Evolutionary conservation across 2,797 vertebrate species (phyloP), one percentile per base, ranked within the genome.

Genomic region (Platalea minor): DNA sequence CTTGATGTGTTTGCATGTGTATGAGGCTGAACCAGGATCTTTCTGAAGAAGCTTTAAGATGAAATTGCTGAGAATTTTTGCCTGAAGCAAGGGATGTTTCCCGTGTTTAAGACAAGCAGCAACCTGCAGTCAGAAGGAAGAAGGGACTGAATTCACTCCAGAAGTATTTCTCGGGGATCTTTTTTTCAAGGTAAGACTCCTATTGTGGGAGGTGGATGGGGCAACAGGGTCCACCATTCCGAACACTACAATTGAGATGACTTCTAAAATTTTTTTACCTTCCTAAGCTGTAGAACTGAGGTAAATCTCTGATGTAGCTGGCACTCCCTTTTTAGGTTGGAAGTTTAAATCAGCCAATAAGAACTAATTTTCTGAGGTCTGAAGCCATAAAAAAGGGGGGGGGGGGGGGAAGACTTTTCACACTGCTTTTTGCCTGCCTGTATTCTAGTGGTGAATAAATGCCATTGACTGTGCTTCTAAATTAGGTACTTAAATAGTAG

Each of bases 61-160:
- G 90, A 94, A 92, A 97, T 89, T 97, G 98, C 98, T 97, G 98
- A 98, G 98, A 93, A 98, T 98, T 97, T 97, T 97, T 97, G 98
- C 98, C 99, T 98, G 98, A 98, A 98, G 98, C 96, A 96, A 99
- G 98, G 97, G 98, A 98, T 98, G 96, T 98, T 98, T 99, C 98
- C 98, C 46, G 94, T 97, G 98, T 97, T 97, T 96, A 95, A 98
- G 98, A 98, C 99, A 98, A 99, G 98, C 98, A 95, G 97, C 97
- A 98, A 98, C 99, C 98, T 99, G 99, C 98, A 98, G 98, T 97
- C 97, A 96, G 97, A 95, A 97, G 98, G 96, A 89, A 85, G 76
- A 28, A 35, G 92, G 76, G 85, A 29, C 92, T 88, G 90, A 95
- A 80, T 81, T 89, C 33, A 76, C 88, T 94, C 88, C 65, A 26